phyloP scores from a whole-genome alignment of 2,797 vertebrate species.

The Phrynocephalus guinanensis region DNA sequence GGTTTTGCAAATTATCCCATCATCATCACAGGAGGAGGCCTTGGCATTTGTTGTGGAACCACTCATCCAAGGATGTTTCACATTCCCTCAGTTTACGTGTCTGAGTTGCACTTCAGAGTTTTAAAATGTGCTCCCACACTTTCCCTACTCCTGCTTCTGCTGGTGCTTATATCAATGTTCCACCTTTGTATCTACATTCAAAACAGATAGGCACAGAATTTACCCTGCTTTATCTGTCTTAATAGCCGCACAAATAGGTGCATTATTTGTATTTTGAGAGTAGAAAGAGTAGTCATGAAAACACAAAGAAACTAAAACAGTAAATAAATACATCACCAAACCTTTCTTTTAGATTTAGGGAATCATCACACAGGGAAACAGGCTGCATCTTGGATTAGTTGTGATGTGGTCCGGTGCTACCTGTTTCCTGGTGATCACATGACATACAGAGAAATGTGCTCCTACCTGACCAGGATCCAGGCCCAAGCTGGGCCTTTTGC shows the following conservation, averaged over 20 bases:
- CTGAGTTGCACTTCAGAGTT: background rate
- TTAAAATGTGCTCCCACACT: background rate
- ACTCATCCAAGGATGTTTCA: background rate
- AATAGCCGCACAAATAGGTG: background rate
- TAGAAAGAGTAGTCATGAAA: too few species aligned
- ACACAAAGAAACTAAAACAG: too few species aligned
- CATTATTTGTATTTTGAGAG: too few species aligned
- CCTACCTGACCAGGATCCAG: too few species aligned
- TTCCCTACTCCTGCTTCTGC: background rate
- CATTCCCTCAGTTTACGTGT: background rate
- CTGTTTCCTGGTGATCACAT: too few species aligned
- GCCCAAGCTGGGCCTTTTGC: too few species aligned
- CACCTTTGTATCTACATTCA: background rate
- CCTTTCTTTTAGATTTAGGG: too few species aligned
- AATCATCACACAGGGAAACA: too few species aligned
- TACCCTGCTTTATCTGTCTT: background rate
- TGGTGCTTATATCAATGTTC: background rate
- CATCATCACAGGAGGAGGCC: background rate
- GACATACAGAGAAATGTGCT: too few species aligned
- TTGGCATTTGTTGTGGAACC: background rate
- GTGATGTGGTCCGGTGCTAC: too few species aligned
- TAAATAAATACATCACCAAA: too few species aligned
- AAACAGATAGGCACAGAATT: background rate
- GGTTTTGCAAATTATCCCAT: background rate
- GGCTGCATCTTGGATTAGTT: too few species aligned